A percentile compares a stretch with the other conserved stretches of the same genome.
Evolutionary conservation across 1,140 invertebrate genomes (phyloP).

Genomic region (Nasonia longicornis): DNA sequence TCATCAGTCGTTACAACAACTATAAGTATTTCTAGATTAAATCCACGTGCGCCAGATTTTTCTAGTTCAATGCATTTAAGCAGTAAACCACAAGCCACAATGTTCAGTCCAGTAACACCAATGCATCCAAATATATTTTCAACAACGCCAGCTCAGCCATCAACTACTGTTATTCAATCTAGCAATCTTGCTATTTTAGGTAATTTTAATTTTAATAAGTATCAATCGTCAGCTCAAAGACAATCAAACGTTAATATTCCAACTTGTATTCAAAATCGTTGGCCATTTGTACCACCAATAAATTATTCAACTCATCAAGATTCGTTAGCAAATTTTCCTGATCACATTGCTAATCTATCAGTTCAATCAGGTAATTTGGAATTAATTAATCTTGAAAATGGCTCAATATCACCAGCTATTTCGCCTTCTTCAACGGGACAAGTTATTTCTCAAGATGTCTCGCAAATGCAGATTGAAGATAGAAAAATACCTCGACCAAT

Average conservation of each 20-base stretch:
- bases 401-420: conserved; percentile 72
- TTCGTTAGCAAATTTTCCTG: conserved; percentile 61
- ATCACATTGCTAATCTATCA: conserved; percentile 63
- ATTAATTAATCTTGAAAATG: conserved; percentile 70
- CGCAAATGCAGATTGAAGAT: conserved; percentile 72
- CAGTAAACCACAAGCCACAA: conserved; percentile 66
- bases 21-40: conserved; percentile 80
- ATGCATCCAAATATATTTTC: conserved; percentile 64
- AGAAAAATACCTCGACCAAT: conserved; percentile 82
- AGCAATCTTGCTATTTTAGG: conserved; percentile 60
- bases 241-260: conserved; percentile 49
- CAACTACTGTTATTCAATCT: conserved; percentile 68
- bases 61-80: conserved; percentile 70
- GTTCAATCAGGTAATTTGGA: conserved; percentile 66
- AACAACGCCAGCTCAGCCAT: conserved; percentile 62
- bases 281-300: conserved; percentile 59
- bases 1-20: conserved; percentile 65
- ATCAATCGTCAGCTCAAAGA: conserved; percentile 48
- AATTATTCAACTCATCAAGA: conserved; percentile 63
- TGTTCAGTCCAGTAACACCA: conserved; percentile 62
- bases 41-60: conserved; percentile 90
- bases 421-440: conserved; percentile 70
- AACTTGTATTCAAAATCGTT: conserved; percentile 58
- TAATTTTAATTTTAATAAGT: conserved; percentile 63
- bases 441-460: conserved; percentile 59